Conservation (phyloP, 2,888 invertebrate genomes). For the Cerceris ruficornis region DNA sequence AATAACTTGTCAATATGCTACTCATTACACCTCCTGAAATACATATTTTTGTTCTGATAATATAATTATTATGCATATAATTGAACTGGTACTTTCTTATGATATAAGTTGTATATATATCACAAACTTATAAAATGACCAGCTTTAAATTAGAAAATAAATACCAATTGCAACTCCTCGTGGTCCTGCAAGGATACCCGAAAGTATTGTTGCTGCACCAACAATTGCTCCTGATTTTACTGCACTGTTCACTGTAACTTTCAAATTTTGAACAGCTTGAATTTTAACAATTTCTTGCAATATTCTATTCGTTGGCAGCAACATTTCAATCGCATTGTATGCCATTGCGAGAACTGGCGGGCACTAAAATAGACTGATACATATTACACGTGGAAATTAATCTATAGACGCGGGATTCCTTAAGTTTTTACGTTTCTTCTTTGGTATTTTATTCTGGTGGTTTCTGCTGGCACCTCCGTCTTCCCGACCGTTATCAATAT, state of each 20-base stretch:
- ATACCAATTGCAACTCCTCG: conserved; percentile 2
- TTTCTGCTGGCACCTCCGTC: no score
- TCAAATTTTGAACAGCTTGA: not conserved
- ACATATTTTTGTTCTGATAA: conserved; percentile 1
- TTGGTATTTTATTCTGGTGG: no score
- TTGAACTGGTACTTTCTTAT: no score
- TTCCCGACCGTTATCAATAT: not conserved
- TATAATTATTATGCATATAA: not conserved
- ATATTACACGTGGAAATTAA: no score
- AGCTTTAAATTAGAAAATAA: no score
- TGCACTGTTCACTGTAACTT: not conserved
- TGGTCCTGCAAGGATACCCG: conserved; percentile 20
- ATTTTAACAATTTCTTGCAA: not conserved
- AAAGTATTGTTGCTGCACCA: not conserved
- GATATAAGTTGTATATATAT: no score
- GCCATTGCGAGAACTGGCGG: no score
- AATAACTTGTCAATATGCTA: not conserved
- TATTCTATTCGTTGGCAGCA: not conserved
- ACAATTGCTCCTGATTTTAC: not conserved
- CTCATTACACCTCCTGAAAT: conserved; percentile 16
- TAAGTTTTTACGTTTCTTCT: no score
- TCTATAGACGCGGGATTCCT: no score
- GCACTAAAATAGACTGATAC: no score
- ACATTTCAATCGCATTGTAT: no score
- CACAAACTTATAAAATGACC: not conserved